Base-by-base conservation (phyloP, 2,113 vertebrate species). In the Axis porcinus region DNA sequence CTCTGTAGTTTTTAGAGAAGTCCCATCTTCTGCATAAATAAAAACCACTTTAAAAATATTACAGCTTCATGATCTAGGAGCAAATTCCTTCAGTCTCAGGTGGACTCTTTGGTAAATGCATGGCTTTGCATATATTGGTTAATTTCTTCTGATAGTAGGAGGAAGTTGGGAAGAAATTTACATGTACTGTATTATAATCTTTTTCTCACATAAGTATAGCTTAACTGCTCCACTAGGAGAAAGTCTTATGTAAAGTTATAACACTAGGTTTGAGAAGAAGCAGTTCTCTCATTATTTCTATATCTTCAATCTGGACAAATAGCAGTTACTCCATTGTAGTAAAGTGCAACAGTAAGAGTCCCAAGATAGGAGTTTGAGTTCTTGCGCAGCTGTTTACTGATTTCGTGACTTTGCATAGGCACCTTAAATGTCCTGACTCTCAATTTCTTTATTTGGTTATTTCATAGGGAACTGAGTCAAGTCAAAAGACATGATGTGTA, bases 181-280 rank as follows among this genome's bases (percentile, higher is more conserved):
- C 62, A 76, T 54, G 50, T 67, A 64, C 85, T 84, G 4, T 93
- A 6, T 40, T 83, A 36, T 82, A 25, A 86, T 74, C 19, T 92
- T 95, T 60, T 86, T 33, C 8, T 62, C 55, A 93, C 3, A 3
- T 17, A 85, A 91, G 28, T 76, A 25, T 91, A 88, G 19, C 28
- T 91, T 95, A 86, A 96, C 25, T 91, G 84, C 12, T 89, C 27
- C 8, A 91, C 11, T 14, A 74, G 23, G 55, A 91, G 40, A 5
- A 86, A 62, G n/a, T 88, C 94, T 96, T 55, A 78, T 94, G 74
- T 58, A 93, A 92, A 89, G 90, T 98, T 96, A 55, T 95, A 94
- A 89, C 30, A 55, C 14, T 47, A 93, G 6, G 12, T 84, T 93
- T 86, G 55, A 90, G 47, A 76, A 86, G 64, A 84, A 88, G 14